A percentile compares a stretch with the other conserved stretches of the same genome.
These are phyloP conservation scores for Oncopeltus fasciatus DNA, from an alignment of 1,140 invertebrate genomes.

Conservation along the genomic window DNA sequence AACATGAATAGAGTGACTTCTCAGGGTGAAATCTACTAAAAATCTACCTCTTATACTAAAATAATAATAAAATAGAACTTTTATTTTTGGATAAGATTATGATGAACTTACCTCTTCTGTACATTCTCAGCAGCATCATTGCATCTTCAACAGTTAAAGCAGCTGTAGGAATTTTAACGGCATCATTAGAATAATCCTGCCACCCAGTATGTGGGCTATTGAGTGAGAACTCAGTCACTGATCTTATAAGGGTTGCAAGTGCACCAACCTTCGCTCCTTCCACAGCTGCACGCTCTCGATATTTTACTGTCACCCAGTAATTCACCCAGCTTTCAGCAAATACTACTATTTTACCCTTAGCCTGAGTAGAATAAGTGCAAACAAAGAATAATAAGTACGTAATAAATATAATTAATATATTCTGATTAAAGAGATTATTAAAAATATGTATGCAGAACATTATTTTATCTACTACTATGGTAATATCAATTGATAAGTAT, in stretches of 20 bases:
- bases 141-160: constrained; percentile 71
- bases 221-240: constrained; percentile 59
- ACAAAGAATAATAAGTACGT: too few relatives aligned
- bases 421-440: too few relatives aligned
- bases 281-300: constrained; percentile 41
- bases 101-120: constrained; percentile 41
- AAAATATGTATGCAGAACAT: too few relatives aligned
- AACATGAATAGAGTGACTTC: too few relatives aligned
- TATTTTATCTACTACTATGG: too few relatives aligned
- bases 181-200: constrained; percentile 41
- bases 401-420: too few relatives aligned
- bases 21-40: too few relatives aligned
- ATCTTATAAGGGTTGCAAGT: constrained; percentile 55
- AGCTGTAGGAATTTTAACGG: constrained; percentile 58
- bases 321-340: constrained; percentile 48
- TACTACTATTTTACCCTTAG: constrained; percentile 56
- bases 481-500: too few relatives aligned
- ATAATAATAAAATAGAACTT: too few relatives aligned
- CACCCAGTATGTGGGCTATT: constrained; percentile 53
- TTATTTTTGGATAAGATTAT: too few relatives aligned
- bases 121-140: constrained; percentile 50
- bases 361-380: too few relatives aligned
- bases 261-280: constrained; percentile 53
- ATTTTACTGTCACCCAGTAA: constrained; percentile 46
- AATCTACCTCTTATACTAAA: too few relatives aligned